Evolutionary conservation across 1,140 invertebrate species (phyloP).

Genomic region (Drosophila pallidifrons): DNA sequence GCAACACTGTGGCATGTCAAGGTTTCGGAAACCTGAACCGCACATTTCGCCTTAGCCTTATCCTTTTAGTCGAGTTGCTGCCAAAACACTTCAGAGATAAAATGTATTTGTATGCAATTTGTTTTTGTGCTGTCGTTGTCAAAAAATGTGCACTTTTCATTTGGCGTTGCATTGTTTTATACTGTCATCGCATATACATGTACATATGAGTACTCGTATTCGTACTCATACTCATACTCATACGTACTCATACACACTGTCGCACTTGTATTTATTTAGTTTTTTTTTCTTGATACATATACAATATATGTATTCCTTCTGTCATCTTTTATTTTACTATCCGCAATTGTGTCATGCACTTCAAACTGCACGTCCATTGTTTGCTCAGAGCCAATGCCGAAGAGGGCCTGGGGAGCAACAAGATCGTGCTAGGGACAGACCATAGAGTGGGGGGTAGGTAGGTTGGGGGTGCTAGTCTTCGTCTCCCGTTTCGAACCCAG

Average conservation of each 20-base stretch:
- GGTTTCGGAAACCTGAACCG: slow-evolving; percentile 45
- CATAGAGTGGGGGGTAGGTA: no score
- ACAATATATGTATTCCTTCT: slow-evolving; percentile 21
- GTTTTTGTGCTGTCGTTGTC: slow-evolving; percentile 39
- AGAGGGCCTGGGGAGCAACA: background rate
- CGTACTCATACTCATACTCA: no score
- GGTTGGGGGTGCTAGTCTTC: background rate
- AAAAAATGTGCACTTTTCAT: slow-evolving; percentile 56
- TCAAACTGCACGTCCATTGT: slow-evolving; percentile 64
- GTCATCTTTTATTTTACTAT: slow-evolving; percentile 47
- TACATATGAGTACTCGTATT: background rate
- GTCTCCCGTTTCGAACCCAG: slow-evolving; percentile 1
- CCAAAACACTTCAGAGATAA: slow-evolving; percentile 60
- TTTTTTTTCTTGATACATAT: slow-evolving; percentile 25
- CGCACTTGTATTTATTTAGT: slow-evolving; percentile 38
- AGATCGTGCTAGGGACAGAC: no score
- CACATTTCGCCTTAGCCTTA: background rate
- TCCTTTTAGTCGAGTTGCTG: slow-evolving; percentile 25
- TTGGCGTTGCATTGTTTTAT: slow-evolving; percentile 47
- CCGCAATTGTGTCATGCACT: slow-evolving; percentile 76
- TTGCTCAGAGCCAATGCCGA: slow-evolving; percentile 50
- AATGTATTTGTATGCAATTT: slow-evolving; percentile 59
- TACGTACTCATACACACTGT: background rate
- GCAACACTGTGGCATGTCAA: slow-evolving; percentile 62
- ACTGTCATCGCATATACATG: slow-evolving; percentile 1